A percentile compares a stretch with the other conserved stretches of the same genome.
phyloP scores from a whole-genome alignment of 2,888 invertebrate genomes.

The Plebejus argus region DNA sequence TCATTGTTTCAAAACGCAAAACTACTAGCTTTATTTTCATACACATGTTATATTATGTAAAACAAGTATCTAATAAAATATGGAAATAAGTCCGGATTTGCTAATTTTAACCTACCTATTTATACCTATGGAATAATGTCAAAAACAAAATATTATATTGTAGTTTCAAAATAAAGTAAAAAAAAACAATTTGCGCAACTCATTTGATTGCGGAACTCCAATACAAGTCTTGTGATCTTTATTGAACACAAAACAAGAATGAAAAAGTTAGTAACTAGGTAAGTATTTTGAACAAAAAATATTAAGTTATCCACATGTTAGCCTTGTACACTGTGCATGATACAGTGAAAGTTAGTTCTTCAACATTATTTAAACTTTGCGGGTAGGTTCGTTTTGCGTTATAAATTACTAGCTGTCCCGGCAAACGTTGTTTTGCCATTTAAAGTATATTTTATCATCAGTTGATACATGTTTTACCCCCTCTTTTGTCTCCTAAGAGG shows the following conservation, averaged over 20 bases:
- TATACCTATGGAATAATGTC: background rate
- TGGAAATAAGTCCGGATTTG: background rate
- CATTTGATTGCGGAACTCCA: slow-evolving; percentile 16
- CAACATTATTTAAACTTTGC: background rate
- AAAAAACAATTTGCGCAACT: background rate
- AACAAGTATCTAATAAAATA: background rate
- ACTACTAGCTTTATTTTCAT: background rate
- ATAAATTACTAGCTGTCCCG: no score
- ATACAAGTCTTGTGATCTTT: slow-evolving; percentile 2
- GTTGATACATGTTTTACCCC: no score
- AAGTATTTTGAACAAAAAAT: background rate
- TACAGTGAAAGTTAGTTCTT: slow-evolving; percentile 4
- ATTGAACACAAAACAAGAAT: slow-evolving; percentile 11
- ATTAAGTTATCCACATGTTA: background rate
- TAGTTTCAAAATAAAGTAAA: background rate
- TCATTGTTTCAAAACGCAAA: slow-evolving; percentile 4
- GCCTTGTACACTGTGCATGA: background rate
- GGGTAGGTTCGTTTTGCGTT: background rate
- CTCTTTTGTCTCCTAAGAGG: no score
- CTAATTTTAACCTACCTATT: background rate
- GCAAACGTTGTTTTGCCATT: no score
- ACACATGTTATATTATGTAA: background rate
- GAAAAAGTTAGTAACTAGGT: background rate
- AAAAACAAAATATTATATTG: background rate
- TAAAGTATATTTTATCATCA: no score